Evolutionary conservation across 2,797 vertebrate species (phyloP).

Genomic region (Premnoplex brunnescens): DNA sequence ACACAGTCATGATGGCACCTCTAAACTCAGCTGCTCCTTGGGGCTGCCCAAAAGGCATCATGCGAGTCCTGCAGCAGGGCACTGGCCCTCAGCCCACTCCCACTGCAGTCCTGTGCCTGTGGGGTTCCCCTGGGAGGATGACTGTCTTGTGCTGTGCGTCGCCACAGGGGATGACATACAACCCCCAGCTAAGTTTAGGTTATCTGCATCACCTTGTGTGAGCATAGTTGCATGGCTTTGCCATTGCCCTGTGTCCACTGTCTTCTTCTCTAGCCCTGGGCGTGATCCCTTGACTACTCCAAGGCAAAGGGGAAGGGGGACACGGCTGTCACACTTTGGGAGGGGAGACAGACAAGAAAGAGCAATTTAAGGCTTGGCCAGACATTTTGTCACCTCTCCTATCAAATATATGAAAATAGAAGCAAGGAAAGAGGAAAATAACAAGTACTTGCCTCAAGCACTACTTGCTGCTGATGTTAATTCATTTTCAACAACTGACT

Average conservation of each 20-base stretch:
- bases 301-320: neutral
- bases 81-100: neutral
- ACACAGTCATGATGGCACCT: neutral
- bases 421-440: neutral
- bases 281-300: neutral
- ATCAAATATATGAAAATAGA: neutral
- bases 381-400: neutral
- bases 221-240: neutral
- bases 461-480: neutral
- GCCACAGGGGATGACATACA: neutral
- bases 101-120: neutral
- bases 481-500: neutral
- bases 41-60: neutral
- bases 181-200: neutral
- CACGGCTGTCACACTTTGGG: rapidly evolving
- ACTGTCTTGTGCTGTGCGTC: rapidly evolving
- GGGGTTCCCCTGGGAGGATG: neutral
- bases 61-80: neutral
- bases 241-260: rapidly evolving
- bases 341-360: neutral
- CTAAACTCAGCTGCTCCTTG: neutral
- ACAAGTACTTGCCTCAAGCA: neutral
- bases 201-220: rapidly evolving
- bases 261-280: rapidly evolving
- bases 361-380: neutral